phyloP scores from a whole-genome alignment of 2,797 vertebrate genomes.

The Myotis planiceps region DNA sequence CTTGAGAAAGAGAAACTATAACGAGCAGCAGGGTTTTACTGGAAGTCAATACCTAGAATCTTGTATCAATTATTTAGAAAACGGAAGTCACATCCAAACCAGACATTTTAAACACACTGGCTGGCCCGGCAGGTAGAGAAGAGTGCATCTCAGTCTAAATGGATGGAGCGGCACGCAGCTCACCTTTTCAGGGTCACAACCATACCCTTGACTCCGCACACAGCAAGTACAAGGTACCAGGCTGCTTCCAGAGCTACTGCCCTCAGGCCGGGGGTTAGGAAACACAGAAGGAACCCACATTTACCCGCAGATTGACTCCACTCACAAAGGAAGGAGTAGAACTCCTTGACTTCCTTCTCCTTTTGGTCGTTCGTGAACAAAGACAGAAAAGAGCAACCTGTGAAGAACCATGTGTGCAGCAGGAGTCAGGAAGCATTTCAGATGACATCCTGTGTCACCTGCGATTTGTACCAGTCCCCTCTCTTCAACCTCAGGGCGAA shows the following conservation, averaged over 20 bases:
- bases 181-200: not conserved
- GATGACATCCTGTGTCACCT: not conserved
- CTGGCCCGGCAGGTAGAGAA: not conserved
- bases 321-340: not conserved
- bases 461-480: not conserved
- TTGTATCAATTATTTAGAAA: not conserved
- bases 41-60: not conserved
- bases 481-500: not conserved
- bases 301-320: not conserved
- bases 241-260: not conserved
- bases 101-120: not conserved
- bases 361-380: not conserved
- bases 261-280: not conserved
- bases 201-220: not conserved
- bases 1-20: not conserved
- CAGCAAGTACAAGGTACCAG: not conserved
- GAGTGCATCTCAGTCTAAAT: not conserved
- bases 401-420: too few species aligned
- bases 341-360: not conserved
- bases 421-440: not conserved
- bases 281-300: not conserved
- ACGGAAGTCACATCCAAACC: not conserved
- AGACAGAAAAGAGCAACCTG: not conserved
- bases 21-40: not conserved
- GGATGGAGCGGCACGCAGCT: not conserved